These are phyloP conservation scores for Myopa tessellatipennis DNA, from an alignment of 2,888 invertebrate species.

Conservation along the genomic window DNA sequence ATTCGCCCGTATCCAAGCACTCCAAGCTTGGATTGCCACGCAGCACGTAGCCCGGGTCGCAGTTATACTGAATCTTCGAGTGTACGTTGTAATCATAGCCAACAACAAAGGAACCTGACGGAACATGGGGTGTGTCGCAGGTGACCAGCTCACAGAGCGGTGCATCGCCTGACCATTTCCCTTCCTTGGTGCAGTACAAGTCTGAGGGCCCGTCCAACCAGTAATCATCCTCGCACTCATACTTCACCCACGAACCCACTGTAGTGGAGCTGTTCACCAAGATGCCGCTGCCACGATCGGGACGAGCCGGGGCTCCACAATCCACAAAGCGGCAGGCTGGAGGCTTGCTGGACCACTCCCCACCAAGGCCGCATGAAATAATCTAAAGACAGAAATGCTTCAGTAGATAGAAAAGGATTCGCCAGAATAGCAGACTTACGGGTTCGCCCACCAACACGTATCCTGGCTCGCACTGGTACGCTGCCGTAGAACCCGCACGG, in stretches of 20 bases:
- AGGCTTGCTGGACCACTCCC: constrained; percentile 83
- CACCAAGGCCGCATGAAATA: constrained; percentile 86
- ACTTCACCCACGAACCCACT: constrained; percentile 81
- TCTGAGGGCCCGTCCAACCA: constrained; percentile 80
- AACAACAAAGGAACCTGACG: constrained; percentile 86
- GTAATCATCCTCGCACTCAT: constrained; percentile 84
- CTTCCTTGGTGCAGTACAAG: constrained; percentile 82
- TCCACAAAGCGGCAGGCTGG: constrained; percentile 89
- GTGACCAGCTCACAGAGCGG: constrained; percentile 89
- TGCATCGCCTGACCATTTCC: constrained; percentile 87
- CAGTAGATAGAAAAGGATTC: not conserved
- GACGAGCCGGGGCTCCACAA: constrained; percentile 84
- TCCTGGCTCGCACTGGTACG: constrained; percentile 84
- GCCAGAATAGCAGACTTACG: constrained; percentile 69
- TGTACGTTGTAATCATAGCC: constrained; percentile 91
- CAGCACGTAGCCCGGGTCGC: constrained; percentile 85
- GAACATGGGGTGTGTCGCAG: constrained; percentile 88
- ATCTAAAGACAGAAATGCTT: constrained; percentile 69
- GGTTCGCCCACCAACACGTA: constrained; percentile 86
- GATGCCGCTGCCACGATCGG: constrained; percentile 80
- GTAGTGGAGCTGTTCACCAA: constrained; percentile 85
- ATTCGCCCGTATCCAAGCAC: constrained; percentile 83
- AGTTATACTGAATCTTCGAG: constrained; percentile 87
- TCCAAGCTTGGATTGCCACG: constrained; percentile 78
- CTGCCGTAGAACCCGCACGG: constrained; percentile 83